Base-by-base conservation (phyloP, 2,113 vertebrate genomes). In the Osmerus mordax region DNA sequence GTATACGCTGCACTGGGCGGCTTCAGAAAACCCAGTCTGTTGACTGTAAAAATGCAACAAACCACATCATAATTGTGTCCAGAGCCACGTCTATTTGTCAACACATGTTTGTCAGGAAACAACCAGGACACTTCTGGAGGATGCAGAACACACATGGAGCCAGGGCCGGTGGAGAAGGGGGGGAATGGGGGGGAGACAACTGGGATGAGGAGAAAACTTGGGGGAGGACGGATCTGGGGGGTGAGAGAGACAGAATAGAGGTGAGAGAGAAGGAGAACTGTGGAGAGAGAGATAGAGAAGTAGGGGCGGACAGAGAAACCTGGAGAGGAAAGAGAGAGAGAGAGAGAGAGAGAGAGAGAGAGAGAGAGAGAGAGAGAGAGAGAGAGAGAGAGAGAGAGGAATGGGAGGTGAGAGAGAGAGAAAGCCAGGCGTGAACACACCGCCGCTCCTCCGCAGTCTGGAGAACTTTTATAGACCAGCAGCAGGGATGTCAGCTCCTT, bases 21-120 rank as follows among this genome's bases (percentile, higher is more conserved):
- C 41, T 47, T 9, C 41, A 47, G 41, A 70, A 73, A 72, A 69
- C 70, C 54, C 63, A 68, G 69, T 73, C 67, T 76, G 72, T 76
- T 73, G 65, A 55, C 70, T 78, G 76, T 74, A 70, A 80, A 60
- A 83, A 78, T 64, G 58, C 58, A 69, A 74, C 67, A 77, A 83
- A 82, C 75, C 79, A 56, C 69, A 47, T 21, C 61, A 61, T 73
- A 78, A 80, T 75, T 64, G 56, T 76, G 71, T 81, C 70, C 75
- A 71, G 81, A 69, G 73, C 77, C 25, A 67, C 71, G 23, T 71
- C 74, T 82, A 82, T 82, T 86, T 82, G 79, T 82, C 82, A 82
- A 78, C 73, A 81, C 74, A 80, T 78, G 81, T 72, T 84, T 71
- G 72, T 61, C 72, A 80, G 71, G 70, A 77, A 81, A 80, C 77